A percentile compares a stretch with the other conserved stretches of the same genome.
Conservation (phyloP, 2,888 invertebrate species). For the Meganola albula region DNA sequence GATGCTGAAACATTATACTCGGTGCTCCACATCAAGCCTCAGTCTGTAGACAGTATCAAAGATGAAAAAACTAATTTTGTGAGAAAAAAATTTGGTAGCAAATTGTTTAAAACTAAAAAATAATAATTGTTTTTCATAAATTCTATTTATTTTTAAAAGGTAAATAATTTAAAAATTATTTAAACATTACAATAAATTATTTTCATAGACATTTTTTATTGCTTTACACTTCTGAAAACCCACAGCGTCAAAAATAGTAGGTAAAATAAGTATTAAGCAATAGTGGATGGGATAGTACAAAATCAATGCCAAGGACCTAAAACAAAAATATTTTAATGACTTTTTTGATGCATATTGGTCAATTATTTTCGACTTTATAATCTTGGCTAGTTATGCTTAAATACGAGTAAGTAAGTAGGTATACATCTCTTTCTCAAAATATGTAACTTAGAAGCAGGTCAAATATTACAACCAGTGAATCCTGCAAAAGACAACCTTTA, state of each 20-base stretch:
- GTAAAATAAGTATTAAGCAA: no score
- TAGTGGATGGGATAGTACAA: no score
- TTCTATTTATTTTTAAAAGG: constrained; percentile 26
- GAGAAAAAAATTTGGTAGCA: constrained; percentile 54
- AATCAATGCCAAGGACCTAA: constrained; percentile 39
- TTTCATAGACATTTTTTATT: no score
- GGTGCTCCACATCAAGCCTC: constrained; percentile 82
- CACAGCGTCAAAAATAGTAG: no score
- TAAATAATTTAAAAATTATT: constrained; percentile 14
- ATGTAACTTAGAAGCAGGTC: no score
- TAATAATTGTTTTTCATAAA: constrained; percentile 19
- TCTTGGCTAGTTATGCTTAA: no score
- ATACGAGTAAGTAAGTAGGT: no score
- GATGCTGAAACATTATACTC: constrained; percentile 84
- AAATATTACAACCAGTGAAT: constrained; percentile 10
- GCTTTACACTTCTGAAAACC: no score
- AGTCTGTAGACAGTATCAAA: constrained; percentile 67
- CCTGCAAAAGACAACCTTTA: constrained; percentile 16
- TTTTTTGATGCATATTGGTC: no score
- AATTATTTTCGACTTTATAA: no score
- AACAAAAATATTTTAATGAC: constrained; percentile 22
- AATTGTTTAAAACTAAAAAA: constrained; percentile 48
- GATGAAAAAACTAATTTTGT: constrained; percentile 51
- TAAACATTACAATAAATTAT: constrained; percentile 5
- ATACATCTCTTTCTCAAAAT: no score